Evolutionary conservation across 2,888 invertebrate species (phyloP).

Genomic region (Petrolisthes manimaculis): DNA sequence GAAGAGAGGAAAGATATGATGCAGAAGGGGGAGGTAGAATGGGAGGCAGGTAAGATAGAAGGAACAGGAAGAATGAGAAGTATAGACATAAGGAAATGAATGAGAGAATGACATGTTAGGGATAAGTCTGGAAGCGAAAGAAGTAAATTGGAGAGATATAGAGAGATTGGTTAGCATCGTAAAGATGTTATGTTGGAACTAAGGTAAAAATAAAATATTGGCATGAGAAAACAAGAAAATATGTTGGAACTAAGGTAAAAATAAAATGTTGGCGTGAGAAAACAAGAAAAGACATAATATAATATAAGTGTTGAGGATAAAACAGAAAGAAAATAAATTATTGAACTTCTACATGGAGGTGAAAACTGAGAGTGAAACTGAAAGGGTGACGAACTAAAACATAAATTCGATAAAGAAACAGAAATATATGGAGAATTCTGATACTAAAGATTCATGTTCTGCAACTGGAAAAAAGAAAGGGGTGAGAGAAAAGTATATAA

Average conservation of each 20-base stretch:
- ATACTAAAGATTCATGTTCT: too few species aligned
- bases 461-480: too few species aligned
- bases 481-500: too few species aligned
- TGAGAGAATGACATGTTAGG: not conserved
- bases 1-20: not conserved
- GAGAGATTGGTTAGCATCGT: too few species aligned
- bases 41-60: not conserved
- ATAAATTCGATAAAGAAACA: not conserved
- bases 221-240: too few species aligned
- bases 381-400: not conserved
- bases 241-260: too few species aligned
- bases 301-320: too few species aligned
- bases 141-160: not conserved
- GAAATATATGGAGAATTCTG: not conserved
- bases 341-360: not conserved
- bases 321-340: too few species aligned
- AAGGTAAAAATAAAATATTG: too few species aligned
- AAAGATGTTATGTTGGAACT: too few species aligned
- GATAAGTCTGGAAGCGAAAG: not conserved
- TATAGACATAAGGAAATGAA: not conserved
- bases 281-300: too few species aligned
- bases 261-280: too few species aligned
- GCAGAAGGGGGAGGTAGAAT: not conserved
- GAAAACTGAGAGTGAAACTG: not conserved
- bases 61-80: not conserved